Evolutionary conservation across 2,797 vertebrate species (phyloP), one percentile per base, ranked within the genome.

Genomic region (Lemur catta): DNA sequence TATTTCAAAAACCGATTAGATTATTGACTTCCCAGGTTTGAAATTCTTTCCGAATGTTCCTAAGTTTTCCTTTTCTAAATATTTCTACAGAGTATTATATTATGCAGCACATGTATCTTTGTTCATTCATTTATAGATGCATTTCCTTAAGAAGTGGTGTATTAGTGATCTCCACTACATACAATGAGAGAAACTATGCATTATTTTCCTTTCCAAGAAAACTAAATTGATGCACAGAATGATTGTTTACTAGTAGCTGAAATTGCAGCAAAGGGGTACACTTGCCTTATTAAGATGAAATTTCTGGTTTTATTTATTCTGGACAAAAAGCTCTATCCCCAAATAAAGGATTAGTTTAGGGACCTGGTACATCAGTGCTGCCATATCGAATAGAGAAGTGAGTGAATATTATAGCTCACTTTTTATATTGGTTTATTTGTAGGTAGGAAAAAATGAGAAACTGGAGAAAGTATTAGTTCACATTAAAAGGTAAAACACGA

Each of bases 251-350:
- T 79, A 86, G 80, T 69, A 82, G 35, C 65, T 87, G 72, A 86
- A 97, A 95, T 67, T 91, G 87, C 38, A 96, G 84, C 90, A 97
- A 81, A 97, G 63, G 46, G 33, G 74, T 84, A 75, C 4, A 96
- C 89, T 89, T 96, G 86, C 86, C 86, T 97, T 96, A 97, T 97
- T 97, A 97, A 97, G 91, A 93, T 94, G 84, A 95, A 97, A 95
- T 97, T 97, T 97, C 76, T 97, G 80, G 22, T 94, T 96, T 97
- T 97, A 91, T 95, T 97, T 96, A 95, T 94, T 96, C 72, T 92
- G 67, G 35, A 15, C 10, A 90, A 91, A 95, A 93, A 55, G 4
- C 59, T 96, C 18, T 90, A 75, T 95, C 15, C 84, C 84, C 76
- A 96, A 93, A 95, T 96, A 97, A 94, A 97, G 80, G 72, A 85